These are phyloP conservation scores for Tetramorium parvispinum DNA, from an alignment of 1,140 invertebrate genomes.

Conservation along the genomic window DNA sequence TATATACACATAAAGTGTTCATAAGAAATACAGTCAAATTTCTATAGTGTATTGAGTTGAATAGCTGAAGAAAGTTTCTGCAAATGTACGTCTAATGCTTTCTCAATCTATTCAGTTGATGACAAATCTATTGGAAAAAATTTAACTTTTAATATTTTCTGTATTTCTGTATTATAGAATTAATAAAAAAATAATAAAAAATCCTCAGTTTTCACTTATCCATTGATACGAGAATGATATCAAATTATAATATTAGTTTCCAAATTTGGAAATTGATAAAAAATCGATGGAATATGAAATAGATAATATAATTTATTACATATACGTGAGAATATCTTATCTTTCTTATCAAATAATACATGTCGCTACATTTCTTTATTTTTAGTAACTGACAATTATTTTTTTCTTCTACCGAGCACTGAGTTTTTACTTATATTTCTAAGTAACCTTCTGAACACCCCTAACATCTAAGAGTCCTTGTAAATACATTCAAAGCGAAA, in stretches of 20 bases:
- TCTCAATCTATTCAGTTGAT: background rate
- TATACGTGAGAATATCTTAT: background rate
- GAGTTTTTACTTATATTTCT: background rate
- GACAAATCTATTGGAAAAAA: background rate
- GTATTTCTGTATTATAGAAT: background rate
- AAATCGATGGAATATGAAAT: background rate
- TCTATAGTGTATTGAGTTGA: background rate
- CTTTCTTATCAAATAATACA: background rate
- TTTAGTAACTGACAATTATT: background rate
- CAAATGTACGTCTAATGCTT: background rate
- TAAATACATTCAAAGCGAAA: conserved; percentile 19
- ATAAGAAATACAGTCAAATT: background rate
- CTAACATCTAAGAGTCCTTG: background rate
- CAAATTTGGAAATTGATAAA: background rate
- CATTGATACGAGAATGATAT: background rate
- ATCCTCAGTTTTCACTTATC: background rate
- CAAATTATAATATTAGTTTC: background rate
- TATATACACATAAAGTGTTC: no score
- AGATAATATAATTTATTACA: background rate
- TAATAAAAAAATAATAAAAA: background rate
- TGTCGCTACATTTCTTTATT: background rate
- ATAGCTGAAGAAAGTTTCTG: background rate
- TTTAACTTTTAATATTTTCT: background rate
- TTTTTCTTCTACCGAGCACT: background rate
- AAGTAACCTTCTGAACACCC: background rate